Percentiles rank a stretch among this genome's conserved stretches.
phyloP scores from a whole-genome alignment of 2,113 vertebrate species.

The Poecile atricapillus region DNA sequence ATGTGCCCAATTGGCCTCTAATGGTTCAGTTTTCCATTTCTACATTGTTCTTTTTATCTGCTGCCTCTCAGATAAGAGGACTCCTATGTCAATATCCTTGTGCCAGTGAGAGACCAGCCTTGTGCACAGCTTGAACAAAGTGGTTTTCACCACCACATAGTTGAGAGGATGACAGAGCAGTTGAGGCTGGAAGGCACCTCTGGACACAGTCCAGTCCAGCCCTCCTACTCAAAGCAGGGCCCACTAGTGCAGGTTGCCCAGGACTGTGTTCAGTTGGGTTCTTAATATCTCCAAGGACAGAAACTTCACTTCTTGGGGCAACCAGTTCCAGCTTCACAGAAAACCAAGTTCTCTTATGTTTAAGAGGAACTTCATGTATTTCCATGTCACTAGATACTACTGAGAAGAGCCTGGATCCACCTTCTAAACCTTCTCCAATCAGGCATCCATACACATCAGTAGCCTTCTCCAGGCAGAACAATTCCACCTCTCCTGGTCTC shows the following conservation, averaged over 20 bases:
- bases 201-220: not conserved
- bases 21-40: not conserved
- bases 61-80: not conserved
- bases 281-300: not conserved
- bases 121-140: not conserved
- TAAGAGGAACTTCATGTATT: not conserved
- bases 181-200: not conserved
- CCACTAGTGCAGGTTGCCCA: not conserved
- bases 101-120: not conserved
- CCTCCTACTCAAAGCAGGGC: not conserved
- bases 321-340: not conserved
- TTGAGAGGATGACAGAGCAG: not conserved
- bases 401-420: not conserved
- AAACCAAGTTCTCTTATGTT: not conserved
- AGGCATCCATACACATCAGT: not conserved
- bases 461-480: not conserved
- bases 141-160: not conserved
- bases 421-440: not conserved
- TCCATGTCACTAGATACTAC: not conserved
- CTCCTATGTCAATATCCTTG: not conserved
- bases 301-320: not conserved
- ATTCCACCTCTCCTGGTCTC: not conserved
- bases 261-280: not conserved
- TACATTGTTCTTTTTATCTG: not conserved
- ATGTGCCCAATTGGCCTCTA: accelerated